Conservation (phyloP, 2,113 vertebrate genomes). For the Phycodurus eques region DNA sequence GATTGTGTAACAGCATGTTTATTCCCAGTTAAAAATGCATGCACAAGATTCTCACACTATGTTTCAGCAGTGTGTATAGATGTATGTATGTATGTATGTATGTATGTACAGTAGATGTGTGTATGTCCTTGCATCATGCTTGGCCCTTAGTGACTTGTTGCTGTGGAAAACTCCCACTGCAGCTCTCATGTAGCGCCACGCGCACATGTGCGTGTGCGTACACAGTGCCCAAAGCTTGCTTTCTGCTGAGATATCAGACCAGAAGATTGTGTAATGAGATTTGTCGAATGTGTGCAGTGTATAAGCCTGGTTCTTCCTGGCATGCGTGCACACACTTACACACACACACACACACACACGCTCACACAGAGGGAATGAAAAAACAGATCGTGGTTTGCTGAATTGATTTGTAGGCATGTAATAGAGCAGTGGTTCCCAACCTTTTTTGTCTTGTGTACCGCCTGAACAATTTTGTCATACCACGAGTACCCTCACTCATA, state of each 20-base stretch:
- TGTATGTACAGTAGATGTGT: slow-evolving; percentile 9
- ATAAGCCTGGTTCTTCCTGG: slow-evolving; percentile 12
- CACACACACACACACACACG: neutral
- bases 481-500: too few relatives aligned
- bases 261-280: slow-evolving; percentile 32
- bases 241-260: slow-evolving; percentile 3
- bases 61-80: neutral
- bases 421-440: neutral
- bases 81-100: neutral
- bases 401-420: neutral
- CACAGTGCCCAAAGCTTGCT: neutral
- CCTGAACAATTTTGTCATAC: too few relatives aligned
- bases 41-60: neutral
- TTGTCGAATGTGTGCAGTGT: slow-evolving; percentile 30
- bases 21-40: neutral
- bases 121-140: slow-evolving; percentile 35
- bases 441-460: too few relatives aligned
- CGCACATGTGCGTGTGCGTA: neutral
- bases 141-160: slow-evolving; percentile 39
- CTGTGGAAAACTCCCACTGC: slow-evolving; percentile 29
- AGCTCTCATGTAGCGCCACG: slow-evolving; percentile 15
- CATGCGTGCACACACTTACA: neutral
- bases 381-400: neutral
- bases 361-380: neutral
- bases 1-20: neutral